phyloP scores from a whole-genome alignment of 2,888 invertebrate genomes.

The Tipula confusa region DNA sequence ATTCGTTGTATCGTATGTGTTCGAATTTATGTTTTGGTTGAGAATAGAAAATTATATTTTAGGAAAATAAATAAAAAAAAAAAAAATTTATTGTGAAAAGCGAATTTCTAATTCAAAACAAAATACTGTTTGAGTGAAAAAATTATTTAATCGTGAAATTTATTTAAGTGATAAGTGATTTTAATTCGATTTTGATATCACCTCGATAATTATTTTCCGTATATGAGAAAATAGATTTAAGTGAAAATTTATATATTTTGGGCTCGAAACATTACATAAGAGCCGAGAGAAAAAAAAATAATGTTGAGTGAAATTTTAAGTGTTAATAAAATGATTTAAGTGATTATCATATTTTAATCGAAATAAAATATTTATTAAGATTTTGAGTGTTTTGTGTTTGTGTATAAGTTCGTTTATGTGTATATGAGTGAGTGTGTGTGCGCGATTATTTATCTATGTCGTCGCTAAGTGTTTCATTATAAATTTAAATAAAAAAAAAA shows the following conservation, averaged over 20 bases:
- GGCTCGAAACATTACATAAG: neutral
- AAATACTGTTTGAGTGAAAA: neutral
- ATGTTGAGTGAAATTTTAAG: neutral
- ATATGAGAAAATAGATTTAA: neutral
- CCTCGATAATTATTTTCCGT: neutral
- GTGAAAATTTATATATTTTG: neutral
- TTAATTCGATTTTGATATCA: neutral
- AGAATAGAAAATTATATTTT: neutral
- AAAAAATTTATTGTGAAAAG: neutral
- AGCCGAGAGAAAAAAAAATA: neutral
- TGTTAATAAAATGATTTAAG: neutral
- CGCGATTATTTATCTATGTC: too few relatives aligned
- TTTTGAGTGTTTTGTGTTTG: neutral
- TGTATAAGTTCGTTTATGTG: neutral
- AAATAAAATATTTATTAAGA: neutral
- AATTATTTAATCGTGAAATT: neutral
- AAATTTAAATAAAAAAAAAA: neutral
- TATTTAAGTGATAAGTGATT: neutral
- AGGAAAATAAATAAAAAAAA: neutral
- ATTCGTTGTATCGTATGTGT: neutral
- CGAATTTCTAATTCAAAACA: neutral
- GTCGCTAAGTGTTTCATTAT: neutral
- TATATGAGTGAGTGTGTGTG: neutral
- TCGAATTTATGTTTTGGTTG: neutral
- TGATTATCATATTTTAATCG: neutral